Percentiles rank a stretch among this genome's conserved stretches.
Conservation (phyloP, 2,888 invertebrate species). For the Eretmocerus hayati region DNA sequence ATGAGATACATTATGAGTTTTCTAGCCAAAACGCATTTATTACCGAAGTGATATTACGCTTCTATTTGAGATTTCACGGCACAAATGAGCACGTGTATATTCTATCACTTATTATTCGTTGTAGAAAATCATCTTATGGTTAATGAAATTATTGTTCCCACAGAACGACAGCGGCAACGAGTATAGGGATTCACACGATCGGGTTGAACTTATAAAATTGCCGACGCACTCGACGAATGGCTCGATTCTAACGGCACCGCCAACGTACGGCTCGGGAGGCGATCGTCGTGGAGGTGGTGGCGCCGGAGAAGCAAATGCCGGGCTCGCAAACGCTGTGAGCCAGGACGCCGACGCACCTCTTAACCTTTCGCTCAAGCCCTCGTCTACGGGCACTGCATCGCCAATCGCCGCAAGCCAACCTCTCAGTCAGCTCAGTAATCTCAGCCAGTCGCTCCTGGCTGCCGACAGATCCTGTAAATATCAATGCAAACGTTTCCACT, state of each 20-base stretch:
- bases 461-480: slow-evolving; percentile 54
- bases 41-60: too few species aligned
- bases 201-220: slow-evolving; percentile 76
- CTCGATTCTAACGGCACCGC: slow-evolving; percentile 47
- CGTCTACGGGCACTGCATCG: slow-evolving; percentile 33
- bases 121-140: too few species aligned
- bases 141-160: too few species aligned
- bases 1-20: too few species aligned
- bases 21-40: too few species aligned
- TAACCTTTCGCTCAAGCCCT: slow-evolving; percentile 75
- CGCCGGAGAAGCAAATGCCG: slow-evolving; percentile 51
- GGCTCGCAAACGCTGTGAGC: slow-evolving; percentile 18
- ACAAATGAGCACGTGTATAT: too few species aligned
- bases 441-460: slow-evolving; percentile 43
- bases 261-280: slow-evolving; percentile 48
- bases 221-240: slow-evolving; percentile 53
- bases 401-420: slow-evolving; percentile 35
- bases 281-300: slow-evolving; percentile 52
- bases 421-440: slow-evolving; percentile 44
- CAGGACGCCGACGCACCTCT: slow-evolving; percentile 66
- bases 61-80: too few species aligned
- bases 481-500: slow-evolving; percentile 24
- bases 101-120: too few species aligned
- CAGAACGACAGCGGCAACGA: slow-evolving; percentile 17
- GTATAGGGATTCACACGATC: slow-evolving; percentile 50